Conservation (phyloP, 2,888 invertebrate genomes). For the Mamestra brassicae region DNA sequence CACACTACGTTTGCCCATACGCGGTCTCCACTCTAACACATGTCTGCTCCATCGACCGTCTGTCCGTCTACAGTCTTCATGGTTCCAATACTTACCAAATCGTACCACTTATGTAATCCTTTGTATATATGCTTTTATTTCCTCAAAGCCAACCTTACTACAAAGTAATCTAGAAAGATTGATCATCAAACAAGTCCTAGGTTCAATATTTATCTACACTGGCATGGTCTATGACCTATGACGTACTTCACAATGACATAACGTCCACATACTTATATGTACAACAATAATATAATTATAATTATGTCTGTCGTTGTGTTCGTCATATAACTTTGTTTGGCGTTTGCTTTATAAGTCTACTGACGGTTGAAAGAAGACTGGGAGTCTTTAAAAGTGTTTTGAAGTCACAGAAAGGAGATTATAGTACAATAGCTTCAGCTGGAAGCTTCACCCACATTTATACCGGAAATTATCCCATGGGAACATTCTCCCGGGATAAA, state of each 20-base stretch:
- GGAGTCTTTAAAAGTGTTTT: no score
- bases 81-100: no score
- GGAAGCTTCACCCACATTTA: no score
- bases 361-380: background rate
- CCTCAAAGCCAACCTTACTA: background rate
- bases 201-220: constrained; percentile 35
- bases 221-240: constrained; percentile 33
- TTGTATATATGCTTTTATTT: background rate
- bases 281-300: constrained; percentile 26
- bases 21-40: no score
- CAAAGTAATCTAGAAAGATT: background rate
- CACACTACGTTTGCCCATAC: no score
- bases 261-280: constrained; percentile 26
- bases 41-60: no score
- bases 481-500: no score
- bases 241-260: constrained; percentile 34
- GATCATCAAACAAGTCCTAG: background rate
- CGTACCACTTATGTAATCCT: no score
- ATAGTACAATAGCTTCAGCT: no score
- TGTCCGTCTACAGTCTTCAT: no score
- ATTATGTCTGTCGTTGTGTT: constrained; percentile 13
- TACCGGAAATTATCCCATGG: no score
- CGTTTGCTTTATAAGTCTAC: constrained; percentile 3
- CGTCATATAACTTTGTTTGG: constrained; percentile 39
- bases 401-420: no score